phyloP scores from a whole-genome alignment of 2,888 invertebrate genomes.

The Omphaloscelis lunosa region DNA sequence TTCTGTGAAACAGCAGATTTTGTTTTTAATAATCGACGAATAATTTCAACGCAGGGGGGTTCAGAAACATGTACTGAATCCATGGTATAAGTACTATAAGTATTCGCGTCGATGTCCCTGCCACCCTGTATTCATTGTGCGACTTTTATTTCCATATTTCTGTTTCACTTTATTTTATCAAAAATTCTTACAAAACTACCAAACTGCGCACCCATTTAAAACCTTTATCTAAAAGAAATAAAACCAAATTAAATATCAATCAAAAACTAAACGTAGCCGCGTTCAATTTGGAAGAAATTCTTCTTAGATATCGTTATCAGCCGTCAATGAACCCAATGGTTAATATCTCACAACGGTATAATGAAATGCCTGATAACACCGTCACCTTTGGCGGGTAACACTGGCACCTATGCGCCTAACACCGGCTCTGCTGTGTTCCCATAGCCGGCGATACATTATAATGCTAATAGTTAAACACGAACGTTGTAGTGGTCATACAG shows the following conservation, averaged over 20 bases:
- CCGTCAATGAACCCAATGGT: conserved; percentile 50
- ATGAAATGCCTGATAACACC: conserved; percentile 61
- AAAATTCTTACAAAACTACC: conserved; percentile 4
- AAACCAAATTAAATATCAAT: conserved; percentile 65
- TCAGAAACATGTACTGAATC: too few relatives aligned
- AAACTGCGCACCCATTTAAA: conserved; percentile 19
- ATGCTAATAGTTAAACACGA: conserved; percentile 57
- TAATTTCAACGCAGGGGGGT: too few relatives aligned
- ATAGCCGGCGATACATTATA: conserved; percentile 52
- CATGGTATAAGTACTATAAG: too few relatives aligned
- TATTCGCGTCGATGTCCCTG: too few relatives aligned
- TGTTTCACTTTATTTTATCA: neutral
- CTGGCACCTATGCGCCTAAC: conserved; percentile 48
- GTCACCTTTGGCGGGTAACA: conserved; percentile 55
- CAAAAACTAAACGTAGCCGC: conserved; percentile 47
- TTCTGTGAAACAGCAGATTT: too few relatives aligned
- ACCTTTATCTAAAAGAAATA: conserved; percentile 47
- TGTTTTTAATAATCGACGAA: too few relatives aligned
- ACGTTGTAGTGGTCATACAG: conserved; percentile 45
- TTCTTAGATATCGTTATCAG: conserved; percentile 59
- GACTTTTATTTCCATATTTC: conserved; percentile 8
- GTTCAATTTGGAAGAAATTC: conserved; percentile 58
- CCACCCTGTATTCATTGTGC: neutral
- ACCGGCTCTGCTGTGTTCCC: conserved; percentile 33
- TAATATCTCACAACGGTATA: conserved; percentile 55